Evolutionary conservation across 2,888 invertebrate species (phyloP), one percentile per base, ranked within the genome.

Genomic region (Ormyrus labotus): DNA sequence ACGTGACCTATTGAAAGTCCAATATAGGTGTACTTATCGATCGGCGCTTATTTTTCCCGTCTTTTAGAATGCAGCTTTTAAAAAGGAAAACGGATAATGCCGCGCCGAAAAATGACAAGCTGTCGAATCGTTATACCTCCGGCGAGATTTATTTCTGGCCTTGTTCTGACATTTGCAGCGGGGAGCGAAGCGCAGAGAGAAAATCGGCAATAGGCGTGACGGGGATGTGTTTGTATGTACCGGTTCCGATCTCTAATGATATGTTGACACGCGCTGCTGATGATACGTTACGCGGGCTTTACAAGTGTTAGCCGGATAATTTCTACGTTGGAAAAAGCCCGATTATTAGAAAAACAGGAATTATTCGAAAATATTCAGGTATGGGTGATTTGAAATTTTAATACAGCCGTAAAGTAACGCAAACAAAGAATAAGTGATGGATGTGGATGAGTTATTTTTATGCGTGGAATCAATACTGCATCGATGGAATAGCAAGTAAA

Each of bases 181-280:
- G 8, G 13, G 19, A 11, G 53, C 57, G 58, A 19, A 1, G 19
- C 13, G 48, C 55, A 45, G 70, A 13, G 34, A 34, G 61, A 51
- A 76, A 72, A 80, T 72, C 57, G 69, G 63, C 50, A 72, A 80
- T 72, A 63, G 76, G 76, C 72, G 71, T 19, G 48, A 19, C 58
- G 60, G n/a, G 13, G 65, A 47, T 48, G 13, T 48, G 75, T 57
- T 69, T 71, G 67, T 34, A 34, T 34, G 34, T 75, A 65, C 34
- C 51, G 47, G 48, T 60, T 64, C 58, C 47, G 63, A 64, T 57
- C 45, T 50, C 67, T 11, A 64, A 70, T 71, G 61, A 80, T 65
- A 48, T 71, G 70, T 70, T 58, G 53, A 51, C 48, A 34, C 45
- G 55, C 45, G 55, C 45, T 34, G 51, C 13, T n/a, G 34, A 47